Evolutionary conservation across 35 echinoderm and acorn worm species (phyloP), one percentile per base, ranked within the genome.

Genomic region (Patiria miniata): DNA sequence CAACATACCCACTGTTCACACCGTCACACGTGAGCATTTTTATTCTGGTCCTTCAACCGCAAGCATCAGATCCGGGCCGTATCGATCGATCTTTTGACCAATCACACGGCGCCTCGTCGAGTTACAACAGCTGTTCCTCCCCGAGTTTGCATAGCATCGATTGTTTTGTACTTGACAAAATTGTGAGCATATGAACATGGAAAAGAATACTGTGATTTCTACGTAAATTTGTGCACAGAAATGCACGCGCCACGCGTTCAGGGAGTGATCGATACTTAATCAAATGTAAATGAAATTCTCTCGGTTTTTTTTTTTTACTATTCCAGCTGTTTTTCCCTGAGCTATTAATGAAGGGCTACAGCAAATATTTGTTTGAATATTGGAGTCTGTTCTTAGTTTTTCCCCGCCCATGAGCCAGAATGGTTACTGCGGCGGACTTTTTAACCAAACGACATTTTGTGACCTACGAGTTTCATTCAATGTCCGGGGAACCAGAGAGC

Each of bases 31-130:
- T n/a, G n/a, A n/a, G n/a, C n/a, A n/a, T n/a, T n/a, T n/a, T n/a
- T n/a, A n/a, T n/a, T n/a, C 12, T 47, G 12, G 42, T 6, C 42
- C 42, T 47, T 6, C 42, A 47, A 12, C 42, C 12, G 42, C 12
- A 47, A 47, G 42, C 42, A 12, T 12, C 4, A 12, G 19, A 73
- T 34, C 26, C 65, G 61, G 21, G 23, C 19, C 65, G 26, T 30
- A 73, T 73, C 65, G 65, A 73, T 14, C 65, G 29, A 73, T 73
- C 65, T 73, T 73, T 73, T 73, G 29, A 73, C 65, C 65, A 73
- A 73, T 73, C 65, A 36, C 0, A 7, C 10, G 34, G 65, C 34
- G 65, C 34, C 29, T 26, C 65, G 65, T 73, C 65, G 30, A 73
- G 34, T 34, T 73, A 73, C 1, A 73, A 30, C 65, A 73, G 65